Evolutionary conservation across 2,888 invertebrate species (phyloP), one percentile per base, ranked within the genome.

Genomic region (Ceriagrion tenellum): DNA sequence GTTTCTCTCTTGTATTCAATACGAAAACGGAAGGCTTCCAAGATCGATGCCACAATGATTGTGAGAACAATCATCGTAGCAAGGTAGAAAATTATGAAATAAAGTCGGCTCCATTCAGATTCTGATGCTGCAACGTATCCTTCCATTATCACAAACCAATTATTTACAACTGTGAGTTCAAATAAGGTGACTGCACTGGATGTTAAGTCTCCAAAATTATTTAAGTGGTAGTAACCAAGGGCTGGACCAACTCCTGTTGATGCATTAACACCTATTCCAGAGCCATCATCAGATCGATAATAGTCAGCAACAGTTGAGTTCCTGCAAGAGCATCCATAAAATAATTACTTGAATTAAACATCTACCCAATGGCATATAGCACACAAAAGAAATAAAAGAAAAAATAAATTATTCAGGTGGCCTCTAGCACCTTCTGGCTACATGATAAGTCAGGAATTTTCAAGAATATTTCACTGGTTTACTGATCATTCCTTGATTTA

Each of bases 111-210:
- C 97, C 98, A 98, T 96, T 98, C 97, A 95, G 98, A 97, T 8
- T 91, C 63, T 0, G 98, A 98, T 35, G 98, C 98, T 0, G 97
- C 97, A 0, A 98, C 98, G 96, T 98, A 98, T 0, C 98, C 99
- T 96, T 99, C 98, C 99, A 99, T 99, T 55, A 99, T 97, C 95
- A 99, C 98, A 96, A 99, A 97, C 99, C 99, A 99, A 97, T 99
- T 99, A 97, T 99, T 99, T 95, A 99, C 99, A 23, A 99, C 99
- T 0, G 99, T 99, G 96, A 99, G 97, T 97, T 99, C 99, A 97
- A 99, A 99, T 96, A 99, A 97, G 0, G 99, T 99, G 96, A 99
- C 98, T 91, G 98, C 98, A 96, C 98, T 98, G 16, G 98, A 98
- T 95, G 98, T 97, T 26, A 99, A 97, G 97, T 99, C 98, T 96